phyloP scores from a whole-genome alignment of 2,113 vertebrate genomes.

The Perca flavescens region DNA sequence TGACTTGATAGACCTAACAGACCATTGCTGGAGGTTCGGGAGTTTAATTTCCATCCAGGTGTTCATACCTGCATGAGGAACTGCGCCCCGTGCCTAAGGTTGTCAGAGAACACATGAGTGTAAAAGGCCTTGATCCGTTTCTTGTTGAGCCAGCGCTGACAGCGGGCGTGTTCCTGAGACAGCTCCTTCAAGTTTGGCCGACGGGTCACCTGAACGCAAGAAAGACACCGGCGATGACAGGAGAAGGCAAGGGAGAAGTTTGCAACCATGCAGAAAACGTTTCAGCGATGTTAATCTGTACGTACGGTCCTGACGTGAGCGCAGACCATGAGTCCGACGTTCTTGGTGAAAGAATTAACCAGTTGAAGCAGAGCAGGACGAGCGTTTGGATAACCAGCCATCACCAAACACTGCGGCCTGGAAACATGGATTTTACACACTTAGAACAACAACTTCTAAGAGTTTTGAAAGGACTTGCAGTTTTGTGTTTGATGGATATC shows the following conservation, averaged over 20 bases:
- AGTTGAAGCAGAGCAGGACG: conserved; percentile 94
- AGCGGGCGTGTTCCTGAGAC: conserved; percentile 88
- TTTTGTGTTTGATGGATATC: neutral
- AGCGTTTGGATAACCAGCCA: conserved; percentile 92
- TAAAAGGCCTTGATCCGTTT: conserved; percentile 96
- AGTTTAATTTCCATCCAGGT: neutral
- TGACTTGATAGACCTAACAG: too few relatives aligned
- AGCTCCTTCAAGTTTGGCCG: conserved; percentile 94
- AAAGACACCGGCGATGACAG: rapidly evolving
- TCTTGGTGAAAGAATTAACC: conserved; percentile 96
- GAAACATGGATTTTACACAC: neutral
- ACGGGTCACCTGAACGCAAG: conserved; percentile 85
- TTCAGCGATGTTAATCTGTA: neutral
- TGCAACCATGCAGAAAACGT: neutral
- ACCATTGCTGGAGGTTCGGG: too few relatives aligned
- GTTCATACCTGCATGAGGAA: conserved; percentile 90
- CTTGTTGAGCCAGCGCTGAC: conserved; percentile 94
- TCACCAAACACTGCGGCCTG: conserved; percentile 96
- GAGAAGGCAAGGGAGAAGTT: neutral
- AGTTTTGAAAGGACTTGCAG: neutral
- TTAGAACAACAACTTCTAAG: neutral
- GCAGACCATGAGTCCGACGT: conserved; percentile 96
- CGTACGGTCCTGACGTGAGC: conserved; percentile 92
- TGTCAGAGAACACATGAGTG: conserved; percentile 92
- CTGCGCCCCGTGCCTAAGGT: conserved; percentile 92